A percentile compares a stretch with the other conserved stretches of the same genome.
Evolutionary conservation across 2,888 invertebrate species (phyloP).

Genomic region (Heliconius aoede): DNA sequence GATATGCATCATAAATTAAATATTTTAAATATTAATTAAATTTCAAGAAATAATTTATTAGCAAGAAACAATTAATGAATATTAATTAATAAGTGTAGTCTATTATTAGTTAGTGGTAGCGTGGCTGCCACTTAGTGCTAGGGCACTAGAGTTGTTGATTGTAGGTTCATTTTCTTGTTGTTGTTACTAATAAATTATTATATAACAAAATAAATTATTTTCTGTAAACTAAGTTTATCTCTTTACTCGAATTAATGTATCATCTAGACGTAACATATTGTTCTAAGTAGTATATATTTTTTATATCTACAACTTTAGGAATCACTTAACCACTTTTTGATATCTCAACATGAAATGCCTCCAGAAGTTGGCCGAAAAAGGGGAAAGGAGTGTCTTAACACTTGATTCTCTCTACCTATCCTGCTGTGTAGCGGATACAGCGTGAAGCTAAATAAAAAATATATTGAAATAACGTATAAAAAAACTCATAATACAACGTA

Average conservation of each 20-base stretch:
- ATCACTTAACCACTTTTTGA: too few relatives aligned
- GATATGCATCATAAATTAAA: conserved; percentile 33
- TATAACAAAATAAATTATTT: too few relatives aligned
- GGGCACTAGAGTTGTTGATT: not conserved
- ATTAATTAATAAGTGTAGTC: not conserved
- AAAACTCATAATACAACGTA: not conserved
- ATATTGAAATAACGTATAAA: not conserved
- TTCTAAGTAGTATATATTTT: too few relatives aligned
- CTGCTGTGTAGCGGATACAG: not conserved
- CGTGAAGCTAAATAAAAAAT: not conserved
- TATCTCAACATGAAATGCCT: not conserved
- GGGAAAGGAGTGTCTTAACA: not conserved
- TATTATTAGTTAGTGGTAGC: not conserved
- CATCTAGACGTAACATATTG: too few relatives aligned
- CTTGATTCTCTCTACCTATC: not conserved
- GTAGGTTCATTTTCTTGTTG: not conserved
- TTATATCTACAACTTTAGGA: too few relatives aligned
- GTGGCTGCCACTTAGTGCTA: too few relatives aligned
- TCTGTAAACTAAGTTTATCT: too few relatives aligned
- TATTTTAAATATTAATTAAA: not conserved
- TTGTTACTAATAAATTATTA: too few relatives aligned
- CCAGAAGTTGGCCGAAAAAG: not conserved
- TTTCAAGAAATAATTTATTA: not conserved
- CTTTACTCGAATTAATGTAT: too few relatives aligned
- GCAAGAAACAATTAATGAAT: not conserved